Percentiles rank a stretch among this genome's conserved stretches.
phyloP scores from a whole-genome alignment of 1,140 invertebrate genomes.

The Bactericera cockerelli region DNA sequence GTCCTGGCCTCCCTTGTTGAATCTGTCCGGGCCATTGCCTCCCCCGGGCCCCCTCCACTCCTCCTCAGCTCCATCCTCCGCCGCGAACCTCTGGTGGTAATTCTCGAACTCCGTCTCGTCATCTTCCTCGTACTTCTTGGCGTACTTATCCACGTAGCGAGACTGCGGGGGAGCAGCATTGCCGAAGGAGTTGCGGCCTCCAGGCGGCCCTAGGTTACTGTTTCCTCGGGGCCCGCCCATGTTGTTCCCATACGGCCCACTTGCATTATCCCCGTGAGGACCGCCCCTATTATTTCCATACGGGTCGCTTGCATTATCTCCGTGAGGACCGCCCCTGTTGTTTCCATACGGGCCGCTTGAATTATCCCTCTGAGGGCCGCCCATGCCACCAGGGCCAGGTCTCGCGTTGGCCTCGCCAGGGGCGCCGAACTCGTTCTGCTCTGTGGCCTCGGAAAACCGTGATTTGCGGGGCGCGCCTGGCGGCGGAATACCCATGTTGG shows the following conservation, averaged over 20 bases:
- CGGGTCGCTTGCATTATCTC: too few species aligned
- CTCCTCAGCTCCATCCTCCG: background rate
- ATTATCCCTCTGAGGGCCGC: background rate
- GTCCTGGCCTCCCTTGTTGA: background rate
- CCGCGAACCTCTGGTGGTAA: background rate
- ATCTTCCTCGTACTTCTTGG: slow-evolving; percentile 6
- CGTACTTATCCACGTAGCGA: background rate
- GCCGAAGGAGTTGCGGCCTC: background rate
- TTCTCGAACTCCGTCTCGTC: slow-evolving; percentile 1
- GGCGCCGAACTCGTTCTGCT: background rate
- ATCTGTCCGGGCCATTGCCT: background rate
- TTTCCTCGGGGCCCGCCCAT: too few species aligned
- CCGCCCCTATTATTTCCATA: too few species aligned
- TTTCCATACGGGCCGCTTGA: background rate
- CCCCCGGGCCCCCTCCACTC: background rate
- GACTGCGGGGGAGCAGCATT: too few species aligned
- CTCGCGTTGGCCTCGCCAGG: background rate
- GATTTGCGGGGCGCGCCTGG: background rate
- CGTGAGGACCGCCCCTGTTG: too few species aligned
- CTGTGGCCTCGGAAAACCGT: too few species aligned
- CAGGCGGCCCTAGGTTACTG: too few species aligned
- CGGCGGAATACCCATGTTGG: background rate
- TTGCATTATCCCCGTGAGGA: too few species aligned
- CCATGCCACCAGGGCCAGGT: background rate
- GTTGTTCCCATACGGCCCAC: too few species aligned